Conservation (phyloP, 2,113 vertebrate genomes). For the Nymphicus hollandicus region DNA sequence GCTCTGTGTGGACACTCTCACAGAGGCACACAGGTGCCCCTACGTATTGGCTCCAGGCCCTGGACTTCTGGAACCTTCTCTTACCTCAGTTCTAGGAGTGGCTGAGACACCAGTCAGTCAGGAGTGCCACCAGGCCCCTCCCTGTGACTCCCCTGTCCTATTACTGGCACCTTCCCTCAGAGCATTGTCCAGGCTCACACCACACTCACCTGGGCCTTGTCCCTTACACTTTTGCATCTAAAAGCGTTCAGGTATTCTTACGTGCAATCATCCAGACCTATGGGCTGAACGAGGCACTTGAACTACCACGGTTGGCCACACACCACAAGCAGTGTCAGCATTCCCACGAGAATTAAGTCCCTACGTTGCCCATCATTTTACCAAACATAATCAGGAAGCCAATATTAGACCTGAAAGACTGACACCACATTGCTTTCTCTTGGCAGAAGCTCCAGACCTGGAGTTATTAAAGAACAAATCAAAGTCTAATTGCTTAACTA, state of each 20-base stretch:
- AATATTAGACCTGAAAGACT: too few relatives aligned
- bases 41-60: background rate
- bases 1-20: background rate
- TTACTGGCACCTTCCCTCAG: background rate
- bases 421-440: accelerated
- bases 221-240: background rate
- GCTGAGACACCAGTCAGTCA: background rate
- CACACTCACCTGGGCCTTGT: background rate
- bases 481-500: background rate
- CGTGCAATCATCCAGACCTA: background rate
- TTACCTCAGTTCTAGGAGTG: background rate
- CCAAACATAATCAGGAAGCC: background rate
- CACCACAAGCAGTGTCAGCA: accelerated
- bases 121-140: background rate
- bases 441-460: background rate
- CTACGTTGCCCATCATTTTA: background rate
- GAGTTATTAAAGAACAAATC: background rate
- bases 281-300: background rate
- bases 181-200: background rate
- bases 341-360: background rate
- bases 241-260: background rate
- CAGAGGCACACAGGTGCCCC: background rate
- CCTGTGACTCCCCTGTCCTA: background rate
- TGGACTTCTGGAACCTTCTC: background rate
- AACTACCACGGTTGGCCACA: too few relatives aligned